A percentile compares a stretch with the other conserved stretches of the same genome.
Evolutionary conservation across 2,888 invertebrate species (phyloP).

Genomic region (Callyntrura sp.): DNA sequence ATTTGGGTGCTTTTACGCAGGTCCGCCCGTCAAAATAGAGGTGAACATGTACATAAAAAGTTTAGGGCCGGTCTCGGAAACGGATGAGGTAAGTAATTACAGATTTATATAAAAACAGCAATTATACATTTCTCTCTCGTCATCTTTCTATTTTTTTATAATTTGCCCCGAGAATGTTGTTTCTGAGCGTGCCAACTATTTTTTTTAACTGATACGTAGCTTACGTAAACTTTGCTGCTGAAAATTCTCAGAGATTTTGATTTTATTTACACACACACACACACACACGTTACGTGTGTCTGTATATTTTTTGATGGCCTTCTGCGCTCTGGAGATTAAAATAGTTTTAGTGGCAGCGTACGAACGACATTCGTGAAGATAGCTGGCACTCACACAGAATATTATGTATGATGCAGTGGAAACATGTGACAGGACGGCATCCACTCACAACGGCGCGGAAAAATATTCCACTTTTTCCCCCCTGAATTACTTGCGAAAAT

Average conservation of each 20-base stretch:
- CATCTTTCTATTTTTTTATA: not conserved
- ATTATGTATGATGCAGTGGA: not conserved
- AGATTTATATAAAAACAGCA: too few species aligned
- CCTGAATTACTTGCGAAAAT: not conserved
- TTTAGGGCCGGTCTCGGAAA: constrained; percentile 86
- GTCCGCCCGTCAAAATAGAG: constrained; percentile 85
- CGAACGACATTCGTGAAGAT: not conserved
- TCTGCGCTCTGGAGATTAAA: not conserved
- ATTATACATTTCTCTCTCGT: too few species aligned
- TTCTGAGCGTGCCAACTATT: not conserved
- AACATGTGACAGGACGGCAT: not conserved
- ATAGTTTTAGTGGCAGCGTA: not conserved
- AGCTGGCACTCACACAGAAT: not conserved
- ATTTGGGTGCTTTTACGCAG: constrained; percentile 82
- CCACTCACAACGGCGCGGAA: not conserved
- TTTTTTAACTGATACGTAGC: not conserved
- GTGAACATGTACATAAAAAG: constrained; percentile 86
- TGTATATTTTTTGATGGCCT: too few species aligned
- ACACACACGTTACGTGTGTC: not conserved
- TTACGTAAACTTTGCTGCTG: not conserved
- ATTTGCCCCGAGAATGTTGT: not conserved
- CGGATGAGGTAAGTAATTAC: constrained; percentile 85
- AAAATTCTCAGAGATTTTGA: not conserved
- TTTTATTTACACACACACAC: not conserved
- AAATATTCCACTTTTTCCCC: not conserved